These are phyloP conservation scores for Diuraphis noxia DNA, from an alignment of 1,140 invertebrate genomes.

Conservation along the genomic window DNA sequence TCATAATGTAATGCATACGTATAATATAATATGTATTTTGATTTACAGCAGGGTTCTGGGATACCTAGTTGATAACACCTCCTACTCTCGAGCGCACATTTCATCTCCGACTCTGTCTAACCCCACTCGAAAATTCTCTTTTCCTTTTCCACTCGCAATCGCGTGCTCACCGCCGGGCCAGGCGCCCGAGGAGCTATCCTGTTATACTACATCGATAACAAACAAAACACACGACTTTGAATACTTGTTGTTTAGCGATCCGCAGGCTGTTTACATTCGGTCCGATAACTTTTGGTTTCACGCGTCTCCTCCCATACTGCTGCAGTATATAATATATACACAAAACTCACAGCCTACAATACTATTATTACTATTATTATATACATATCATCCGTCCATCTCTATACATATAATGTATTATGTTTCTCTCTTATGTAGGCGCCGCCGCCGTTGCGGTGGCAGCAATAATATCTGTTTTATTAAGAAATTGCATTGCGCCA, in stretches of 20 bases:
- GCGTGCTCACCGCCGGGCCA: not conserved
- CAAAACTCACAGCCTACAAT: not conserved
- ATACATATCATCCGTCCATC: not conserved
- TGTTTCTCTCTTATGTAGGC: not conserved
- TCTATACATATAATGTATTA: not conserved
- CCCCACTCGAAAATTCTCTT: constrained; percentile 3
- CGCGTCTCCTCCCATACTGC: not conserved
- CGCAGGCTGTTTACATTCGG: constrained; percentile 20
- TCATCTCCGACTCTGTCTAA: not conserved
- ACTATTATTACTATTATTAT: not conserved
- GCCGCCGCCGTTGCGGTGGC: not conserved
- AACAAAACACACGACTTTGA: not conserved
- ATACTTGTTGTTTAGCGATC: constrained; percentile 32
- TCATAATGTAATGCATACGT: not conserved
- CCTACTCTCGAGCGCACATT: constrained; percentile 10
- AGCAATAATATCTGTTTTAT: not conserved
- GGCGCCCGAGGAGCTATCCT: not conserved
- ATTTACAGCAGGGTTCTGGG: not conserved
- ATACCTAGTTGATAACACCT: constrained; percentile 18
- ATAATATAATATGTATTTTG: constrained; percentile 2
- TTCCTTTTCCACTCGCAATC: not conserved
- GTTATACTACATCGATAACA: constrained; percentile 30
- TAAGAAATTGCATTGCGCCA: constrained; percentile 35
- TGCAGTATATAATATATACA: not conserved
- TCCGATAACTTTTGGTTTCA: constrained; percentile 27